Percentiles rank a stretch among this genome's conserved stretches.
phyloP scores from a whole-genome alignment of 2,113 vertebrate species.

The Alligator mississippiensis region DNA sequence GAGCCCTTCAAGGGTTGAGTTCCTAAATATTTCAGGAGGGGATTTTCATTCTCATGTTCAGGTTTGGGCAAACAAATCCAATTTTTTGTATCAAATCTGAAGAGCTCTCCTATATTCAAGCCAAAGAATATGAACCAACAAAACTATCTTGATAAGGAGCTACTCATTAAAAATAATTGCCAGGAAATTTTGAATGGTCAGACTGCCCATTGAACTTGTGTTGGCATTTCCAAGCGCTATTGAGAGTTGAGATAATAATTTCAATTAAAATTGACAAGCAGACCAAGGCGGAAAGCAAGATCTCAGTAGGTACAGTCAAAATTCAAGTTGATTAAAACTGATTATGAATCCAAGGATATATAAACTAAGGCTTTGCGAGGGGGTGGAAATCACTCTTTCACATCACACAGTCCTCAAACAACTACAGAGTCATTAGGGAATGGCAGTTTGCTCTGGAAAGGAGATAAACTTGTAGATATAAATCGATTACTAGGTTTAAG shows the following conservation, averaged over 20 bases:
- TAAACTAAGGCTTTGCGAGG: not conserved
- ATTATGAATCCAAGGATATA: not conserved
- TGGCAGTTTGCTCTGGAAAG: not conserved
- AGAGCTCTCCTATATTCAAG: not conserved
- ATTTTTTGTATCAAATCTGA: no score
- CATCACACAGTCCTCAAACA: not conserved
- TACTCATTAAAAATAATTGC: not conserved
- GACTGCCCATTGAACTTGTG: not conserved
- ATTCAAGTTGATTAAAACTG: not conserved
- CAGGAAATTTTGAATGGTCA: not conserved
- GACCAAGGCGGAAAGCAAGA: not conserved
- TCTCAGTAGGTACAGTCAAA: not conserved
- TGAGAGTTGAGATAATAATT: not conserved
- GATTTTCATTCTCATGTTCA: no score
- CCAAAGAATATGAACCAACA: not conserved
- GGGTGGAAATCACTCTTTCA: not conserved
- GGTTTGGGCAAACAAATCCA: no score
- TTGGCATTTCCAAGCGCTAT: slow-evolving; percentile 24
- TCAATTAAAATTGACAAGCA: not conserved
- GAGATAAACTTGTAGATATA: not conserved
- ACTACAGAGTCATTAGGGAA: not conserved
- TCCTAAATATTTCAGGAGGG: no score
- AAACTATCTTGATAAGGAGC: not conserved
- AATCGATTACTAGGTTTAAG: not conserved
- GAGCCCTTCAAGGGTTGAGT: no score